A percentile compares a stretch with the other conserved stretches of the same genome.
Conservation (phyloP, 1,140 invertebrate species). For the Platyscapa corneri region DNA sequence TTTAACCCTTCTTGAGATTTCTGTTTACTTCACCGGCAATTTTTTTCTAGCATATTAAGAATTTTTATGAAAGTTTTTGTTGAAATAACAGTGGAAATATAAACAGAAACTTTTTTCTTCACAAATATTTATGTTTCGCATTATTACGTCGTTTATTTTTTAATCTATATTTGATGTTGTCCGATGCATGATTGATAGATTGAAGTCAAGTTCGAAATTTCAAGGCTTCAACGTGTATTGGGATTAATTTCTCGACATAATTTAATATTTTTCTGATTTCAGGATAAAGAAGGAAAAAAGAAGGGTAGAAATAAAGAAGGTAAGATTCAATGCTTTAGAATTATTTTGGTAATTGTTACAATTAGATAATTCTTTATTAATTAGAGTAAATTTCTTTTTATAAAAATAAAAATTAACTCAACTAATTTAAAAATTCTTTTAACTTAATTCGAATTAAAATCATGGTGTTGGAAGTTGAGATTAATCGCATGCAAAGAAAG, state of each 20-base stretch:
- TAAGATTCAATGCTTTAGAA: constrained; percentile 64
- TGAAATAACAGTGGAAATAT: neutral
- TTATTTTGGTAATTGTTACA: neutral
- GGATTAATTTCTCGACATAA: neutral
- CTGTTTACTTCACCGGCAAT: constrained; percentile 2
- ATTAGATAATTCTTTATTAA: neutral
- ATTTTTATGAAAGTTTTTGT: neutral
- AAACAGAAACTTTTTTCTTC: neutral
- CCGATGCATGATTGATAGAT: constrained; percentile 28
- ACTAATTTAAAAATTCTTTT: neutral
- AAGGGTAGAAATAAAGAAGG: constrained; percentile 89
- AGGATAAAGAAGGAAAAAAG: constrained; percentile 88
- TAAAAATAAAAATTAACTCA: neutral
- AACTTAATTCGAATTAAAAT: neutral
- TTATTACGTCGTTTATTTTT: constrained; percentile 13
- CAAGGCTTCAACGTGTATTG: neutral
- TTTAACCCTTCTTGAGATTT: neutral
- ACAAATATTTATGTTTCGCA: constrained; percentile 6
- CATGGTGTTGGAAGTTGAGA: constrained; percentile 4
- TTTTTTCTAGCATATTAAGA: neutral
- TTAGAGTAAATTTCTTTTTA: neutral
- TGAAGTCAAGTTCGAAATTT: neutral
- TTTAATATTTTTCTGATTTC: constrained; percentile 57
- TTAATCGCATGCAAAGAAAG: constrained; percentile 11
- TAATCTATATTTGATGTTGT: constrained; percentile 27